Evolutionary conservation across 2,888 invertebrate genomes (phyloP), one percentile per base, ranked within the genome.

Genomic region (Heliothis peltigera): DNA sequence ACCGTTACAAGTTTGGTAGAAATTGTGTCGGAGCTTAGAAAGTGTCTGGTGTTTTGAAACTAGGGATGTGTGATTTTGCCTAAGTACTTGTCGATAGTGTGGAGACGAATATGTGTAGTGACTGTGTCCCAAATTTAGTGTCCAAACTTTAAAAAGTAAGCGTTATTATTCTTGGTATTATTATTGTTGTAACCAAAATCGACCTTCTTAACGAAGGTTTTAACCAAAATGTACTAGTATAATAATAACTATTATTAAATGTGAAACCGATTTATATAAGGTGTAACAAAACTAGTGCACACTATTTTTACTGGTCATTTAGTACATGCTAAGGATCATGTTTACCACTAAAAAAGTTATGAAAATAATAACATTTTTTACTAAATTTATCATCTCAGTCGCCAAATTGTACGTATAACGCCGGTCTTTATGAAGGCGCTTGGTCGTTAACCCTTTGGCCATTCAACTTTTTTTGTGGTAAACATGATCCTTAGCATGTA

Each of bases 221-320:
- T 70, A 67, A 70, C 35, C 35, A 43, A 63, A 70, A 53, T 63
- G 15, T 67, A 63, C 43, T 70, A 63, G 52, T 28, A 48, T 60
- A 69, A 68, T 28, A 48, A 43, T 59, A 68, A 69, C 35, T 25
- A 43, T 63, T 35, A 8, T 47, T 48, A n/a, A 47, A 25, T 18
- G 53, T 19, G 8, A 43, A 46, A 56, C 7, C 7, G 39, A 10
- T 43, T 39, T 46, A 5, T 44, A 15, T n/a, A n/a, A n/a, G n/a
- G n/a, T n/a, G n/a, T n/a, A n/a, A n/a, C n/a, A n/a, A n/a, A n/a
- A n/a, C n/a, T n/a, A n/a, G n/a, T n/a, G n/a, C n/a, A n/a, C n/a
- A n/a, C n/a, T n/a, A n/a, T n/a, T n/a, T n/a, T n/a, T n/a, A n/a
- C n/a, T n/a, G n/a, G n/a, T n/a, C n/a, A n/a, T n/a, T n/a, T n/a